phyloP scores from a whole-genome alignment of 2,888 invertebrate species.

The Phania funesta region DNA sequence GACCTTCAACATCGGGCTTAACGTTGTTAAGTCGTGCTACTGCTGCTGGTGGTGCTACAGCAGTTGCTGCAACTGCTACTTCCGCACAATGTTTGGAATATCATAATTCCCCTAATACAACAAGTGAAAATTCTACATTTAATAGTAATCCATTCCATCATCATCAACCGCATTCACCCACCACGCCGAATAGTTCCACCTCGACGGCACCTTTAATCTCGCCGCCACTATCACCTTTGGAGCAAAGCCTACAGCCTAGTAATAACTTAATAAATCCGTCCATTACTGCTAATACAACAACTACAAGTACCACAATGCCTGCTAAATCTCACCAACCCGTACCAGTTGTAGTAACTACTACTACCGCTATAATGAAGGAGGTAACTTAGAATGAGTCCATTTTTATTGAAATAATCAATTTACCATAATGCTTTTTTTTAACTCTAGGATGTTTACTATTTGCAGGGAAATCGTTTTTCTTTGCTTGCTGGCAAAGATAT shows the following conservation, averaged over 20 bases:
- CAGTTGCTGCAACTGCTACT: conserved; percentile 22
- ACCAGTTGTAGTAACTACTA: conserved; percentile 72
- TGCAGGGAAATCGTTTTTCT: conserved; percentile 68
- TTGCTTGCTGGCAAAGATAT: conserved; percentile 66
- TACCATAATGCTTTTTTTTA: background rate
- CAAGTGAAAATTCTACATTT: conserved; percentile 26
- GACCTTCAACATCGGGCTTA: conserved; percentile 69
- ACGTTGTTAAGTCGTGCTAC: conserved; percentile 59
- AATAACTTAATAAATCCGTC: conserved; percentile 37
- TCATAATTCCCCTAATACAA: conserved; percentile 13
- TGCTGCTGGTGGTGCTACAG: conserved; percentile 41
- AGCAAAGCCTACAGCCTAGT: conserved; percentile 12
- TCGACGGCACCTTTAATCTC: conserved; percentile 67
- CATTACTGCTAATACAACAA: conserved; percentile 37
- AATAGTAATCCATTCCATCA: conserved; percentile 5
- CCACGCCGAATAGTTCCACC: conserved; percentile 64
- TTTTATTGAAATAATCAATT: background rate
- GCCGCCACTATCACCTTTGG: conserved; percentile 59
- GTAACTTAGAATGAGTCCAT: conserved; percentile 40
- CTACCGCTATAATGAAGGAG: conserved; percentile 70
- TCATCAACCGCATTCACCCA: conserved; percentile 44
- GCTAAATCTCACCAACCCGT: conserved; percentile 69
- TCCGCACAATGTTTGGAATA: conserved; percentile 50
- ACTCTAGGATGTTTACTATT: conserved; percentile 11
- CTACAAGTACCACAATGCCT: conserved; percentile 60